A percentile compares a stretch with the other conserved stretches of the same genome.
Conservation (phyloP, 2,888 invertebrate genomes). For the Hofmannophila pseudospretella region DNA sequence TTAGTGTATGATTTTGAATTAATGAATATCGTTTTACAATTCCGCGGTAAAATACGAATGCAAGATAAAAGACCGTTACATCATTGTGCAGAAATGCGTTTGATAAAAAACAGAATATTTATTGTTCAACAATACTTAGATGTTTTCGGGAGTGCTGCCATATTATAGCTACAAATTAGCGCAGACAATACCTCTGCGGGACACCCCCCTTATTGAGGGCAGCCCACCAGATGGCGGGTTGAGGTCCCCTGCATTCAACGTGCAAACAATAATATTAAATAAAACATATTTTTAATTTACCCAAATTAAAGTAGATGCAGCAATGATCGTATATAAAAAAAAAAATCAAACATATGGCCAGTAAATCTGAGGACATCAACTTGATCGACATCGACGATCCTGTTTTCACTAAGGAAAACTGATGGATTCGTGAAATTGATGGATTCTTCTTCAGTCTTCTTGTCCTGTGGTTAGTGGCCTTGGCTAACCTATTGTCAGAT, state of each 20-base stretch:
- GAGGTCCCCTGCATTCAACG: slow-evolving; percentile 30
- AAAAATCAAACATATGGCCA: no score
- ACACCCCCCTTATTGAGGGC: slow-evolving; percentile 54
- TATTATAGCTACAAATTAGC: slow-evolving; percentile 73
- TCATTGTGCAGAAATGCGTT: not conserved
- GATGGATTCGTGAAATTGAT: no score
- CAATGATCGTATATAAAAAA: no score
- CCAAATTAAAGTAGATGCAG: slow-evolving; percentile 17
- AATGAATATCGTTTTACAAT: no score
- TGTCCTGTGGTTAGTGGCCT: no score
- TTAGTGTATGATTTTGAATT: no score
- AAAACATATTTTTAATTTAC: slow-evolving; percentile 32
- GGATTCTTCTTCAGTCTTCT: no score
- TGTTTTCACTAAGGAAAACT: no score
- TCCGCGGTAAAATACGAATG: no score
- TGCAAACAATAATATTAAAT: slow-evolving; percentile 40
- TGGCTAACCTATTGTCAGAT: no score
- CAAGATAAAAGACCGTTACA: not conserved
- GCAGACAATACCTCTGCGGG: slow-evolving; percentile 70
- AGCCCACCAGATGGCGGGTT: slow-evolving; percentile 61
- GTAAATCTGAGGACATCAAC: no score
- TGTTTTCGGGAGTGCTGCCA: slow-evolving; percentile 64
- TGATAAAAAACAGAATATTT: slow-evolving; percentile 16
- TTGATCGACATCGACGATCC: no score
- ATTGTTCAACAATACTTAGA: slow-evolving; percentile 64